Evolutionary conservation across 2,888 invertebrate genomes (phyloP).

Genomic region (Noctua fimbriata): DNA sequence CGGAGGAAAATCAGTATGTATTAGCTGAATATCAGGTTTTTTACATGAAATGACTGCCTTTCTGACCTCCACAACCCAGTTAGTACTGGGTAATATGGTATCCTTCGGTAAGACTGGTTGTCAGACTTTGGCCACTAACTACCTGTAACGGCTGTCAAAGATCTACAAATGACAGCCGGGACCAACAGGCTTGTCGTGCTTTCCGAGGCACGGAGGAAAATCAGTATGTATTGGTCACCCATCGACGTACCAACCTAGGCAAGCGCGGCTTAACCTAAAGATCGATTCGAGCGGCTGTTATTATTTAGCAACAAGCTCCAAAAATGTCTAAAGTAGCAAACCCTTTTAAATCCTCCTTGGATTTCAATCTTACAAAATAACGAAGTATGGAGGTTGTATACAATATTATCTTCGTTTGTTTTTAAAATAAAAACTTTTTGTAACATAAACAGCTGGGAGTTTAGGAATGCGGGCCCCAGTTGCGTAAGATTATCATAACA

Average conservation of each 20-base stretch:
- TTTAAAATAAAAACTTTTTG: conserved; percentile 58
- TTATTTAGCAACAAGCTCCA: not conserved
- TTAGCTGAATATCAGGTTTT: not conserved
- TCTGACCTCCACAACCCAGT: not conserved
- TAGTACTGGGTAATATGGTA: not conserved
- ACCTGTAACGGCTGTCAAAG: not conserved
- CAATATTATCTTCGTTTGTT: conserved; percentile 42
- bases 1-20: not conserved
- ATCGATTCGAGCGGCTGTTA: not conserved
- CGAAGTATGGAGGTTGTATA: conserved; percentile 16
- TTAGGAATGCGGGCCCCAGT: conserved; percentile 62
- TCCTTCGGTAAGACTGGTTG: not conserved
- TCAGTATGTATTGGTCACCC: not conserved
- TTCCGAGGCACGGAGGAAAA: not conserved
- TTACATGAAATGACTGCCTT: not conserved
- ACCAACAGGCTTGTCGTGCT: not conserved
- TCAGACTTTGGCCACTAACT: not conserved
- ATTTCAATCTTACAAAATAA: conserved; percentile 30
- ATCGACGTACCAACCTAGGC: not conserved
- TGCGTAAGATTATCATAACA: conserved; percentile 66
- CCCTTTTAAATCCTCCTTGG: conserved; percentile 40
- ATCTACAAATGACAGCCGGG: not conserved
- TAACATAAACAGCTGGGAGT: conserved; percentile 48
- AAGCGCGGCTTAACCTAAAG: not conserved
- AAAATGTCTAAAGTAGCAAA: conserved; percentile 5